Base-by-base conservation (phyloP, 2,113 vertebrate species). In the Peucedramus taeniatus region DNA sequence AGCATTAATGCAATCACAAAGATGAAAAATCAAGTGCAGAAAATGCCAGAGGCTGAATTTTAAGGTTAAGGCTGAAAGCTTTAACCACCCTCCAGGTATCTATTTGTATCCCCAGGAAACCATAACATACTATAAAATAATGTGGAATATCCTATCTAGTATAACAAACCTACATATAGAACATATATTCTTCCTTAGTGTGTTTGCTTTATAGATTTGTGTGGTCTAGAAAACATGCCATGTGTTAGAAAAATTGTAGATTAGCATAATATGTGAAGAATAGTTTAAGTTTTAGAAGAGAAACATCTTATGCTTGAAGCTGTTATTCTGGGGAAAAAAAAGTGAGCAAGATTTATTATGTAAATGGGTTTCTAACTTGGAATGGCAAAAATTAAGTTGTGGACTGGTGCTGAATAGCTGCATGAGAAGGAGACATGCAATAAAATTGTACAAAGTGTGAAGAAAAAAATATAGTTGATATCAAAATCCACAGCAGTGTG, bases 11-110 rank as follows among this genome's bases (percentile, higher is more conserved):
- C 28, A 87, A 93, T 91, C 79, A 87, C 2, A 7, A 89, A 68
- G 83, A 89, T 83, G 60, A 96, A 90, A 94, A 95, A 93, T 87
- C 83, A 78, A 92, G 83, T 56, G 80, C 72, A 74, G 80, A 94
- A 90, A 92, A 92, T 90, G 19, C 86, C 83, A 87, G 76, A 66
- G 47, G n/a, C n/a, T n/a, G n/a, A n/a, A n/a, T n/a, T n/a, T n/a
- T n/a, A n/a, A n/a, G n/a, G n/a, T 79, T 90, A 87, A 92, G 47
- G 35, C 80, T 81, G 60, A 87, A 93, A 94, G 33, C 11, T 60
- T 87, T 83, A 76, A 35, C n/a, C 7, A 13, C 56, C 28, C 53
- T 50, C 57, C 28, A 33, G 11, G 21, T 83, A 63, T 85, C 80
- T 90, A 37, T 61, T 61, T 72, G 13, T 65, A 66, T 57, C 10